Evolutionary conservation across 2,113 vertebrate genomes (phyloP).

Genomic region (Trinectes maculatus): DNA sequence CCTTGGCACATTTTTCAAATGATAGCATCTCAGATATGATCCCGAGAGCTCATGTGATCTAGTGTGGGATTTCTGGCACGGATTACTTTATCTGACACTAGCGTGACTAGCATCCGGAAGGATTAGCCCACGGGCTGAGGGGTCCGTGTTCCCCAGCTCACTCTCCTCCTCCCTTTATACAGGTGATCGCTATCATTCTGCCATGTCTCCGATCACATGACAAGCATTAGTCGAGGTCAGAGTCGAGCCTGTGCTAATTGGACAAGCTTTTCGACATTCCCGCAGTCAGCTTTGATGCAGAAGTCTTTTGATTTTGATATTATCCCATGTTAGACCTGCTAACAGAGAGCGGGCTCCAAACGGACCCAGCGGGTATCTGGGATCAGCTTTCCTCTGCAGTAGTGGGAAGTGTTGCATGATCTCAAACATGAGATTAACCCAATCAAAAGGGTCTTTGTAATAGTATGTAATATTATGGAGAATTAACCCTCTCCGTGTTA

Average conservation of each 20-base stretch:
- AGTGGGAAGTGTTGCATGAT: background rate
- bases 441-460: slow-evolving; percentile 18
- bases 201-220: slow-evolving; percentile 60
- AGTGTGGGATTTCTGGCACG: slow-evolving; percentile 25
- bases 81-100: slow-evolving; percentile 58
- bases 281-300: slow-evolving; percentile 42
- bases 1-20: slow-evolving; percentile 38
- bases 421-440: slow-evolving; percentile 1
- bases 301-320: slow-evolving; percentile 48
- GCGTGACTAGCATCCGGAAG: slow-evolving; percentile 61
- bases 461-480: background rate
- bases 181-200: slow-evolving; percentile 43
- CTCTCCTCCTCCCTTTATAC: background rate
- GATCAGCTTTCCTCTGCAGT: background rate
- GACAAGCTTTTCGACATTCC: slow-evolving; percentile 44
- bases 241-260: slow-evolving; percentile 46
- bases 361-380: background rate
- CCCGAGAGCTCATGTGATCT: slow-evolving; percentile 58
- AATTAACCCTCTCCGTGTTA: background rate
- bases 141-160: slow-evolving; percentile 27
- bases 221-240: slow-evolving; percentile 52
- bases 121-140: slow-evolving; percentile 55
- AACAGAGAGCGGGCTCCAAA: background rate
- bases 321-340: slow-evolving; percentile 15
- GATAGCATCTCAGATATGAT: slow-evolving; percentile 28